These are phyloP conservation scores for Carlito syrichta DNA, from an alignment of 2,113 vertebrate species.

Conservation along the genomic window DNA sequence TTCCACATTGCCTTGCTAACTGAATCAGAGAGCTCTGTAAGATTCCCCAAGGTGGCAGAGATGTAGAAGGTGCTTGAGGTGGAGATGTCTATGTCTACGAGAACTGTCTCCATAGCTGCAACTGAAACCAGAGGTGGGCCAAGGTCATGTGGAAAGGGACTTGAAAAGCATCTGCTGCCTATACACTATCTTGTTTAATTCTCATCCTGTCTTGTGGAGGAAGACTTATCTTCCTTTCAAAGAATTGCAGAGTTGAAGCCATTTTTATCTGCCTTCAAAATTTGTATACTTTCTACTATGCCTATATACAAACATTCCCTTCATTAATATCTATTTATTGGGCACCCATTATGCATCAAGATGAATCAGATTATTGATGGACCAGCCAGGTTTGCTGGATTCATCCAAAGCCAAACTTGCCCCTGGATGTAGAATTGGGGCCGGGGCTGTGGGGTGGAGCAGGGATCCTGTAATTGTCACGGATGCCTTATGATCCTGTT, in stretches of 20 bases:
- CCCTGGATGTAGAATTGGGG: no score
- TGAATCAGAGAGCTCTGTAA: not conserved
- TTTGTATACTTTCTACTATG: not conserved
- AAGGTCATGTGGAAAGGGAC: not conserved
- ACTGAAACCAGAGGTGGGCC: not conserved
- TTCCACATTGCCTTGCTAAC: not conserved
- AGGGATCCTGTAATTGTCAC: no score
- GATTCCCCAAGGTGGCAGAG: not conserved
- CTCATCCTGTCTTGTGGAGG: not conserved
- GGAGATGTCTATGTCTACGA: not conserved
- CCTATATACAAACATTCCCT: not conserved
- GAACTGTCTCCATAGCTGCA: not conserved
- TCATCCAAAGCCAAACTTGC: not conserved
- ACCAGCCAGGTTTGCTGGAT: not conserved
- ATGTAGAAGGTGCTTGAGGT: not conserved
- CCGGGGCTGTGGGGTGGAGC: not conserved
- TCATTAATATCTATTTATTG: not conserved
- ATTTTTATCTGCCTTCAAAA: not conserved
- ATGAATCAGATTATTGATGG: not conserved
- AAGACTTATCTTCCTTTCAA: not conserved
- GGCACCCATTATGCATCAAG: accelerated
- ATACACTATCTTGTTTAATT: accelerated
- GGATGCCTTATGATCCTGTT: not conserved
- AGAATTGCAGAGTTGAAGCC: not conserved
- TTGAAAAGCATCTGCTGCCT: not conserved